These are phyloP conservation scores for Montipora foliosa DNA, from an alignment of 64 coral and sea anemone genomes.

Conservation along the genomic window DNA sequence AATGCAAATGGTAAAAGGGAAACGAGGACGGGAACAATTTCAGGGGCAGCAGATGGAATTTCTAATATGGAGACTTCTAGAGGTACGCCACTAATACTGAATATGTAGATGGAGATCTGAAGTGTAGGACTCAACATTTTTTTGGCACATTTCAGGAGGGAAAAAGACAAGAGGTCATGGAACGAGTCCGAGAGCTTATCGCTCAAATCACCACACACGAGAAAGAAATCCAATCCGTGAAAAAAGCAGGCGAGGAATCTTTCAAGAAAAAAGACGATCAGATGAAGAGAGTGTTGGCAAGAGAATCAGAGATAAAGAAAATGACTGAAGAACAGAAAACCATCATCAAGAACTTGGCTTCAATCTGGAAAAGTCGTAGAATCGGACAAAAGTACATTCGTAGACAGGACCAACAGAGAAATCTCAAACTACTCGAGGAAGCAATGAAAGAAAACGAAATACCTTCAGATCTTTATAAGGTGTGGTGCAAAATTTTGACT, in stretches of 20 bases:
- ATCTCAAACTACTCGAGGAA: conserved; percentile 50
- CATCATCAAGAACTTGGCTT: conserved; percentile 57
- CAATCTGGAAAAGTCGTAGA: conserved; percentile 57
- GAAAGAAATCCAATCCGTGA: not conserved
- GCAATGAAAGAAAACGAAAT: conserved; percentile 52
- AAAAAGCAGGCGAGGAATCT: conserved; percentile 45
- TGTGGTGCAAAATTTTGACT: not conserved
- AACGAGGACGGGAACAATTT: conserved; percentile 55
- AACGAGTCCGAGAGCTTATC: conserved; percentile 59
- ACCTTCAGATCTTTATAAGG: conserved; percentile 54
- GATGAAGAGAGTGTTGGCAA: conserved; percentile 45
- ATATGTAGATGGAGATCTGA: too few relatives aligned
- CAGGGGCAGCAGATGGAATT: conserved; percentile 69
- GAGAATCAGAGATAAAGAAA: conserved; percentile 33
- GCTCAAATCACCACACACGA: conserved; percentile 20
- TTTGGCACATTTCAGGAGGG: conserved; percentile 44
- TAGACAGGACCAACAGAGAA: conserved; percentile 55
- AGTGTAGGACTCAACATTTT: not conserved
- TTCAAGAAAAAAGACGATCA: conserved; percentile 60
- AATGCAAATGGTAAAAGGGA: conserved; percentile 69
- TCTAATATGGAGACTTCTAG: conserved; percentile 57
- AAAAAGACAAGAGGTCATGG: conserved; percentile 44
- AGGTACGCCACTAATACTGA: conserved; percentile 55
- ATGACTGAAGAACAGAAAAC: conserved; percentile 66
- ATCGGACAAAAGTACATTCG: conserved; percentile 67